These are phyloP conservation scores for Agapostemon virescens DNA, from an alignment of 2,888 invertebrate species.

Conservation along the genomic window DNA sequence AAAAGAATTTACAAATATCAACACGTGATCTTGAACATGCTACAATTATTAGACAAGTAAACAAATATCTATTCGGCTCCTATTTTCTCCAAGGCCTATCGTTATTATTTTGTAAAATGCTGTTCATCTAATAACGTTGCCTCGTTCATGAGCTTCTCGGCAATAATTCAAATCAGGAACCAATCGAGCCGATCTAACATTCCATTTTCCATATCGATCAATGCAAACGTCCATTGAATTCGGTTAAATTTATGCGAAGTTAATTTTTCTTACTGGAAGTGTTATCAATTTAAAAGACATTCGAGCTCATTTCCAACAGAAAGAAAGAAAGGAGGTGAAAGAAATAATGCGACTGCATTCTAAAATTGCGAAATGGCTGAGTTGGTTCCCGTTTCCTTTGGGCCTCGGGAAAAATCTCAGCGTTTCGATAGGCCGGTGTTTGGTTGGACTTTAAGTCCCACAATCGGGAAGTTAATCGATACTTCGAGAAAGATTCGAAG, in stretches of 20 bases:
- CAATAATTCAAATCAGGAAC: background rate
- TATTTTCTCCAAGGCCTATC: background rate
- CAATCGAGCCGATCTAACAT: background rate
- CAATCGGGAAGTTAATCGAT: conserved; percentile 59
- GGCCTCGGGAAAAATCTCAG: conserved; percentile 10
- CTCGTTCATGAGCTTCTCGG: no score
- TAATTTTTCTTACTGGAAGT: background rate
- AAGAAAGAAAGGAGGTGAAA: background rate
- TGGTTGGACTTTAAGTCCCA: conserved; percentile 30
- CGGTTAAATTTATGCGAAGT: background rate
- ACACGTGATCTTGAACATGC: no score
- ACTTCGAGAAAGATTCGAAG: conserved; percentile 57
- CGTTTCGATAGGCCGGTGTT: conserved; percentile 29
- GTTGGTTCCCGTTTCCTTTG: background rate
- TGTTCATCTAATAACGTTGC: no score
- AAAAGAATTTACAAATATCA: no score
- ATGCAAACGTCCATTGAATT: background rate
- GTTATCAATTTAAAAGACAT: background rate
- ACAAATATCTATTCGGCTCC: background rate
- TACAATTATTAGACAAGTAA: background rate
- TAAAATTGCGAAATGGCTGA: background rate
- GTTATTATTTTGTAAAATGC: background rate
- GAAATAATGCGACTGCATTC: background rate
- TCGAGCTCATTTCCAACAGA: background rate
- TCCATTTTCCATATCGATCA: background rate